Conservation (phyloP, 2,888 invertebrate species). For the Drosophila antonietae region DNA sequence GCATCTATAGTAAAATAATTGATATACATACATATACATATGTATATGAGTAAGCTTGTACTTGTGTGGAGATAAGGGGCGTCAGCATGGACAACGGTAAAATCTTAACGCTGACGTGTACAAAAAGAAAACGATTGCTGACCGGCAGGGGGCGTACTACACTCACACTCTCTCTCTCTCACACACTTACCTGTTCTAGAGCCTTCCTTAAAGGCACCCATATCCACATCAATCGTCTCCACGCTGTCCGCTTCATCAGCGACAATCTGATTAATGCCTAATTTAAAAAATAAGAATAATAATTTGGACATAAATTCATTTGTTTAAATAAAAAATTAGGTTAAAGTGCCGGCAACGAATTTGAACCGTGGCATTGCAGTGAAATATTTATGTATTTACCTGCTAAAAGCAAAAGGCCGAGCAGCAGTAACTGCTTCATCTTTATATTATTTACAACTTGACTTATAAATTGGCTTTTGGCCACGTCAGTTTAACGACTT, state of each 20-base stretch:
- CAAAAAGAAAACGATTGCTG: constrained; percentile 21
- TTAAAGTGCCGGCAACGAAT: constrained; percentile 62
- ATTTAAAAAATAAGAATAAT: background rate
- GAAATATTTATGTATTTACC: constrained; percentile 60
- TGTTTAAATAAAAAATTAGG: constrained; percentile 42
- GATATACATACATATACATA: background rate
- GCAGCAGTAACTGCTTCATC: constrained; percentile 81
- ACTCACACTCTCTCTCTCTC: too few relatives aligned
- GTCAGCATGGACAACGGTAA: constrained; percentile 38
- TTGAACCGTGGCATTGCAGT: constrained; percentile 30
- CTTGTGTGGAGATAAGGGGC: constrained; percentile 42
- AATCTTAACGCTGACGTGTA: constrained; percentile 73
- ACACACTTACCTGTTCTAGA: constrained; percentile 91
- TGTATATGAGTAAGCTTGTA: background rate
- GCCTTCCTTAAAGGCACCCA: constrained; percentile 93
- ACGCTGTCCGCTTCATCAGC: constrained; percentile 75
- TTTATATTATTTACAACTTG: constrained; percentile 31
- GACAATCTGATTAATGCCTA: constrained; percentile 79
- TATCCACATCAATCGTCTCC: constrained; percentile 90
- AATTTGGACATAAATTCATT: background rate
- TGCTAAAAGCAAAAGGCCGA: constrained; percentile 80
- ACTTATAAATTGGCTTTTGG: constrained; percentile 47
- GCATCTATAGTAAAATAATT: constrained; percentile 87
- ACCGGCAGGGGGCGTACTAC: constrained; percentile 11
- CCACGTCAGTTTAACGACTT: constrained; percentile 64